Evolutionary conservation across 2,888 invertebrate species (phyloP), one percentile per base, ranked within the genome.

Genomic region (Parthenolecanium corni): DNA sequence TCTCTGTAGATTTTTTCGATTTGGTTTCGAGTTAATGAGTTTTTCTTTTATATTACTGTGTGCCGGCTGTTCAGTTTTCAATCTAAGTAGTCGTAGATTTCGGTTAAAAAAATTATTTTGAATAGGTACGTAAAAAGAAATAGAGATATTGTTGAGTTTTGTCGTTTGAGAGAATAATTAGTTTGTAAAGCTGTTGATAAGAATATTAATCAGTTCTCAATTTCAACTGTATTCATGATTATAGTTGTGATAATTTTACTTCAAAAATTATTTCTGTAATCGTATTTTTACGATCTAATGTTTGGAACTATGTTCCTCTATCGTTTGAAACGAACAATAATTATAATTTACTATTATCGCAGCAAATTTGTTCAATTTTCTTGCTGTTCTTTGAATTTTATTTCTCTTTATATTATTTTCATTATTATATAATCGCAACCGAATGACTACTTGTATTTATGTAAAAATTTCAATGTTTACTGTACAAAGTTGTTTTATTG

Each of bases 211-310:
- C n/a, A 25, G n/a, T 52, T 36, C 40, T 16, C 1, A 40, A 40
- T 31, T 44, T 20, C 46, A 24, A 18, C 24, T 57, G 25, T 57
- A 23, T 31, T 6, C 4, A 31, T 31, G 31, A 6, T 31, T 31
- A 20, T 57, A 57, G 57, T 57, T 46, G 57, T 46, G 57, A 57
- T 57, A 57, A 46, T 57, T 57, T 57, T 57, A 21, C 31, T 25
- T 56, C 44, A 42, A 42, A 24, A 23, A 40, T 23, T 54, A 46
- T 46, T n/a, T 44, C 24, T 57, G 57, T 57, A 46, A 57, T 57
- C 57, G 57, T 57, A 57, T 57, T 57, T 57, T 57, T 42, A 57
- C 57, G 57, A 57, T 57, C 44, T 42, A 57, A 25, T 31, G 44
- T 44, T 57, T 16, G 57, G 57, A 46, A 57, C 57, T 46, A 44